These are phyloP conservation scores for Mastigias papua DNA, from an alignment of 30 jellyfish, hydroid and myxozoan species.

Conservation along the genomic window DNA sequence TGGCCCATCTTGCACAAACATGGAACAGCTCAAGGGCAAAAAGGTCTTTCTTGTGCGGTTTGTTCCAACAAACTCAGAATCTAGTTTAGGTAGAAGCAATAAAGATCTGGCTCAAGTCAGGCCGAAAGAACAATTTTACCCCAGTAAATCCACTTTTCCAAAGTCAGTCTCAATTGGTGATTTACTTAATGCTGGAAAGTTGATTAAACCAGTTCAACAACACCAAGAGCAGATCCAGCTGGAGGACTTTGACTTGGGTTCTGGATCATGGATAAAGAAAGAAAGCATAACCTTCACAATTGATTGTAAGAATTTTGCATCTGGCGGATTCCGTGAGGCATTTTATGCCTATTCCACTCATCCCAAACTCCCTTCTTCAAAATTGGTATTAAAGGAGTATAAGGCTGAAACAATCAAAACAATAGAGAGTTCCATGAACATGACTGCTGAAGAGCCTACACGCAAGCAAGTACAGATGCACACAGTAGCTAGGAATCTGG, in stretches of 20 bases:
- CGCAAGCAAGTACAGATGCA: conserved; percentile 25
- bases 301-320: conserved; percentile 25
- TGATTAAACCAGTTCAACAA: conserved; percentile 21
- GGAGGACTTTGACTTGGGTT: not conserved
- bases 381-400: conserved; percentile 33
- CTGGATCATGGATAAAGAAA: not conserved
- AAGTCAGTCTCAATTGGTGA: conserved; percentile 21
- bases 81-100: too few species aligned
- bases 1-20: conserved; percentile 44
- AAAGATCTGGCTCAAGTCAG: too few species aligned
- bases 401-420: not conserved
- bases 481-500: not conserved
- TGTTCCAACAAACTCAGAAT: conserved; percentile 2
- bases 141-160: too few species aligned
- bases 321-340: conserved; percentile 44
- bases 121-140: too few species aligned
- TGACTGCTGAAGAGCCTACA: conserved; percentile 38
- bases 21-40: conserved; percentile 43
- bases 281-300: not conserved
- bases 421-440: not conserved
- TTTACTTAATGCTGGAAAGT: conserved; percentile 44
- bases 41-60: conserved; percentile 28
- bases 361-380: not conserved
- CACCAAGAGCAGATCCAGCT: not conserved
- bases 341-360: not conserved